Percentiles rank a stretch among this genome's conserved stretches.
Conservation (phyloP, 92 coral and sea anemone genomes). For the Galaxea fascicularis region DNA sequence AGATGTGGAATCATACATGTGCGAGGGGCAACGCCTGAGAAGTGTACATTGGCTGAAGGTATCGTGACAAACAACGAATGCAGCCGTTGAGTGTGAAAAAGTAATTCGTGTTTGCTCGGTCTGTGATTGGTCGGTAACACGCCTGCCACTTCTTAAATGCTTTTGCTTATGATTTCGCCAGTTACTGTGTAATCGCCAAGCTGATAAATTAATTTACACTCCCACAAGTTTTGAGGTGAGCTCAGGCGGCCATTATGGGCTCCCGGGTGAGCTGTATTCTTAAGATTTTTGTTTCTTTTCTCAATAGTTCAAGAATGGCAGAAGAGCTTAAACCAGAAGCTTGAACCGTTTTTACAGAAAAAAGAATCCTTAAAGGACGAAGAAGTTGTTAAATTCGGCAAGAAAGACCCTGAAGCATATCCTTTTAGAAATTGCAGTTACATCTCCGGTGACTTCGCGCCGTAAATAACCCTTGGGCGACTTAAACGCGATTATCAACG, state of each 20-base stretch:
- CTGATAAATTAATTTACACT: too few relatives aligned
- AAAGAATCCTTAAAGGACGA: slow-evolving; percentile 85
- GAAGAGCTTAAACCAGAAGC: slow-evolving; percentile 85
- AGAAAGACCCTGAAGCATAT: slow-evolving; percentile 97
- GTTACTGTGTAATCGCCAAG: too few relatives aligned
- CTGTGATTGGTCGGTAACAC: too few relatives aligned
- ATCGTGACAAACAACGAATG: neutral
- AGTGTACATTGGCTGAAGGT: slow-evolving; percentile 93
- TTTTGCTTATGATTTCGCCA: too few relatives aligned
- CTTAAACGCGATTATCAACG: too few relatives aligned
- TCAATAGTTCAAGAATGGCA: slow-evolving; percentile 91
- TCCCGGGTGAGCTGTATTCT: neutral
- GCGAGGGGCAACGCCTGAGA: slow-evolving; percentile 89
- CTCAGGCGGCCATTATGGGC: too few relatives aligned
- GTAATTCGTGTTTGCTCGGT: too few relatives aligned
- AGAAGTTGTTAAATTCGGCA: slow-evolving; percentile 86
- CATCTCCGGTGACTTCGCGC: neutral
- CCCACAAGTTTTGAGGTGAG: too few relatives aligned
- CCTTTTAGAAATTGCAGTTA: slow-evolving; percentile 52
- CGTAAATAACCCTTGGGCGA: too few relatives aligned
- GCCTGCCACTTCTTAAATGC: too few relatives aligned
- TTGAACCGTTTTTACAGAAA: slow-evolving; percentile 87
- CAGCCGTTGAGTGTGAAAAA: too few relatives aligned
- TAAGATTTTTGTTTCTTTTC: neutral
- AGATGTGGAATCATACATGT: slow-evolving; percentile 97